These are phyloP conservation scores for Oreochromis grahami DNA, from an alignment of 2,797 vertebrate genomes.

Conservation along the genomic window DNA sequence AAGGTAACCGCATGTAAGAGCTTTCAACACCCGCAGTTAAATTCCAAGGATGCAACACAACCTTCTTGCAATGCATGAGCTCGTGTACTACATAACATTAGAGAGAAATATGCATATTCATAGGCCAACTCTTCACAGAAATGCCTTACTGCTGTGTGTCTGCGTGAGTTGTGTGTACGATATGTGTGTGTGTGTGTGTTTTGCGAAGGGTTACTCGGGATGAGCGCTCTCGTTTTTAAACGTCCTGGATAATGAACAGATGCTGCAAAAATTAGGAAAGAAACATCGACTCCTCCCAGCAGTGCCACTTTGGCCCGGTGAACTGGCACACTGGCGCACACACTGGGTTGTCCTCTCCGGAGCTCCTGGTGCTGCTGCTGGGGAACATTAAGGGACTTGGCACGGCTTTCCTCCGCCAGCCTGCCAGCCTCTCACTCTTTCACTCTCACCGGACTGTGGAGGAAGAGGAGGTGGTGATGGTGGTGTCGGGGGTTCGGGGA, in stretches of 20 bases:
- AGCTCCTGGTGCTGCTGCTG: slow-evolving; percentile 73
- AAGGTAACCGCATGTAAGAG: neutral
- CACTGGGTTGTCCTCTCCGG: slow-evolving; percentile 71
- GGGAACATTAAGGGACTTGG: slow-evolving; percentile 81
- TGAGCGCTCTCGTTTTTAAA: slow-evolving; percentile 76
- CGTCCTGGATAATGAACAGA: slow-evolving; percentile 85
- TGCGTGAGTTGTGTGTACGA: neutral
- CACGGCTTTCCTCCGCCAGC: slow-evolving; percentile 54
- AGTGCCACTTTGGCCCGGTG: slow-evolving; percentile 76
- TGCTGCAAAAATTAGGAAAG: slow-evolving; percentile 85
- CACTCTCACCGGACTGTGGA: slow-evolving; percentile 46
- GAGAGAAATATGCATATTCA: slow-evolving; percentile 48
- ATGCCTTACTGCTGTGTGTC: neutral
- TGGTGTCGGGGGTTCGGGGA: slow-evolving; percentile 16
- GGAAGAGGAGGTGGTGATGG: slow-evolving; percentile 18
- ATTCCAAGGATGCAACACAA: slow-evolving; percentile 8
- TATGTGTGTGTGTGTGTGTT: neutral
- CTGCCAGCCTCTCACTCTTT: slow-evolving; percentile 65
- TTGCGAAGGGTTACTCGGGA: slow-evolving; percentile 48
- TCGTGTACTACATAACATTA: slow-evolving; percentile 29
- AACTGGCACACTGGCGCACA: slow-evolving; percentile 71
- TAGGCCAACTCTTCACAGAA: slow-evolving; percentile 11
- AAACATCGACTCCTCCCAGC: slow-evolving; percentile 85
- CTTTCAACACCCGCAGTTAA: neutral
- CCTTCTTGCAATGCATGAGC: slow-evolving; percentile 5